Evolutionary conservation across 2,797 vertebrate species (phyloP).

Genomic region (Lerista edwardsae): DNA sequence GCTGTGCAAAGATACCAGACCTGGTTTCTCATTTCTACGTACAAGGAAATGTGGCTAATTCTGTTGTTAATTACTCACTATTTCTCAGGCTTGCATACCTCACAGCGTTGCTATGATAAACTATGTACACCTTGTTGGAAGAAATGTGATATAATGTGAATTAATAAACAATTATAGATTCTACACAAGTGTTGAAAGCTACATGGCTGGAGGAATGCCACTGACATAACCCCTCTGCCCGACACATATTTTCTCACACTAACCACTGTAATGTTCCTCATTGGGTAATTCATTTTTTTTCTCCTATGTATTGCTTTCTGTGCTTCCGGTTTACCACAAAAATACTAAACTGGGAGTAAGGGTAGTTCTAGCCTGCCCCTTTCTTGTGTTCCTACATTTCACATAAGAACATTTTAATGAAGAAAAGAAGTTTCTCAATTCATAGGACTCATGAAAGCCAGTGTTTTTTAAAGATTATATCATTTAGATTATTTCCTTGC

Average conservation of each 20-base stretch:
- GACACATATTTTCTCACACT: not conserved
- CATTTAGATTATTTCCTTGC: slow-evolving; percentile 41
- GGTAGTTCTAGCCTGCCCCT: not conserved
- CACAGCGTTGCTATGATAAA: too few species aligned
- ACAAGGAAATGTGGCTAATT: too few species aligned
- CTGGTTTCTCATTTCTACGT: too few species aligned
- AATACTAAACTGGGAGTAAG: not conserved
- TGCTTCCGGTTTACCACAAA: not conserved
- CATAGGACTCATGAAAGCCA: not conserved
- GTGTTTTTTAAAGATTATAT: not conserved
- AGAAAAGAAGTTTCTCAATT: slow-evolving; percentile 24
- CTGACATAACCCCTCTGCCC: too few species aligned
- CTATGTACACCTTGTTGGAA: too few species aligned
- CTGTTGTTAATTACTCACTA: too few species aligned
- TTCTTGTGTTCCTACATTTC: not conserved
- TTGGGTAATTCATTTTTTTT: not conserved
- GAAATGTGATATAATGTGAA: too few species aligned
- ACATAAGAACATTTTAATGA: slow-evolving; percentile 10
- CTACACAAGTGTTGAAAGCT: not conserved
- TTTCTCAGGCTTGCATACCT: too few species aligned
- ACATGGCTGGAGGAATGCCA: not conserved
- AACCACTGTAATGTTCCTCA: not conserved
- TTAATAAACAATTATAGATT: not conserved
- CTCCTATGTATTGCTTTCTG: not conserved
- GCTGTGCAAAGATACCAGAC: too few species aligned